phyloP scores from a whole-genome alignment of 2,797 vertebrate genomes.

The Schizopygopsis pylzovi region DNA sequence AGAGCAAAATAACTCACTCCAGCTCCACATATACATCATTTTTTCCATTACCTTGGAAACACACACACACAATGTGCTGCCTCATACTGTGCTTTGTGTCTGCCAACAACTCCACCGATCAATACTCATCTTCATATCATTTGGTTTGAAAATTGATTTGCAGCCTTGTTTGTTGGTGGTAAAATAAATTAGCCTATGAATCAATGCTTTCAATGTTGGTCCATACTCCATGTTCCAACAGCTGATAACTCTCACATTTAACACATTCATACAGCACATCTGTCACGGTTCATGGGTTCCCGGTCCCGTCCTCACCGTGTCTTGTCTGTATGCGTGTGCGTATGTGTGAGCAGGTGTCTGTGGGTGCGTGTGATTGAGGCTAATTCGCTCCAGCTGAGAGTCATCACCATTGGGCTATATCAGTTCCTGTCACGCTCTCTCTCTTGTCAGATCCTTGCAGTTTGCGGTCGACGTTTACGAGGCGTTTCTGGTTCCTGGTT shows the following conservation, averaged over 20 bases:
- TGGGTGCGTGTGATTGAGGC: no score
- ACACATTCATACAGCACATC: neutral
- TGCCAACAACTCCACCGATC: constrained; percentile 50
- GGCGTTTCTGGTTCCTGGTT: no score
- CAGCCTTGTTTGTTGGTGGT: constrained; percentile 31
- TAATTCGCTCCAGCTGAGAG: no score
- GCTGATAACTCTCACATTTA: constrained; percentile 9
- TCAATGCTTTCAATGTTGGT: constrained; percentile 57
- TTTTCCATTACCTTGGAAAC: constrained; percentile 37
- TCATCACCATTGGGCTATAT: no score
- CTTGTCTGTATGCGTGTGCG: no score
- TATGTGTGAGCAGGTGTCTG: no score
- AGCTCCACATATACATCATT: constrained; percentile 32
- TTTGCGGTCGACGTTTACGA: no score
- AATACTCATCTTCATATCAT: constrained; percentile 54
- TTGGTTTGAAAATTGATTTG: constrained; percentile 52
- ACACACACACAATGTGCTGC: neutral
- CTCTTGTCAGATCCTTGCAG: no score
- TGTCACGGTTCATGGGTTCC: no score
- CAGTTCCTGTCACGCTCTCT: no score
- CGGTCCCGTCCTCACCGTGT: no score
- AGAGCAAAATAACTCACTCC: constrained; percentile 29
- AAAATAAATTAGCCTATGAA: constrained; percentile 41
- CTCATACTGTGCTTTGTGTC: neutral
- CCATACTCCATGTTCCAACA: constrained; percentile 18